These are phyloP conservation scores for Buphagus erythrorhynchus DNA, from an alignment of 2,797 vertebrate genomes.

Conservation along the genomic window DNA sequence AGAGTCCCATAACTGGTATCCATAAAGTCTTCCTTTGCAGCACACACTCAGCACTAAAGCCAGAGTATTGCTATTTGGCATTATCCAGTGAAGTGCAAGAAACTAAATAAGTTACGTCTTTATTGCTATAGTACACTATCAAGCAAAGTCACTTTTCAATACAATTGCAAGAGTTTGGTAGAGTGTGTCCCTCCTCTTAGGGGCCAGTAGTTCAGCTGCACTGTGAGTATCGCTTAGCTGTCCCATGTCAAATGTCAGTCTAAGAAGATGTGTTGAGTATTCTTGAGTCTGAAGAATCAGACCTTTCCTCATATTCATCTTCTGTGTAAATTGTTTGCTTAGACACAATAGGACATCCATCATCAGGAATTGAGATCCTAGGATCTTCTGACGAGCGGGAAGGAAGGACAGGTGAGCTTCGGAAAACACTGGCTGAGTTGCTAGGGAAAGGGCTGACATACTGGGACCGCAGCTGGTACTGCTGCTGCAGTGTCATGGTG, in stretches of 20 bases:
- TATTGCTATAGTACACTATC: slow-evolving; percentile 76
- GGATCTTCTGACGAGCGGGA: slow-evolving; percentile 86
- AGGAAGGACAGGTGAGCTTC: slow-evolving; percentile 87
- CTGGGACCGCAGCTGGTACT: slow-evolving; percentile 95
- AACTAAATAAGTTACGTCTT: slow-evolving; percentile 80
- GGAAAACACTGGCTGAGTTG: slow-evolving; percentile 84
- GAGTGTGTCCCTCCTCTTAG: neutral
- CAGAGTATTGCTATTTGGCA: slow-evolving; percentile 81
- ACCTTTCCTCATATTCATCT: slow-evolving; percentile 94
- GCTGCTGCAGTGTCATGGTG: slow-evolving; percentile 96
- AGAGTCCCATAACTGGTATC: slow-evolving; percentile 38
- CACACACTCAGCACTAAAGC: slow-evolving; percentile 76
- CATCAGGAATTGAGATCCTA: slow-evolving; percentile 87
- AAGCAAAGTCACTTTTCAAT: slow-evolving; percentile 68
- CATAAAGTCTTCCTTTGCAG: slow-evolving; percentile 55
- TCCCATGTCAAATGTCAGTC: neutral
- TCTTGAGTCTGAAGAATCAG: slow-evolving; percentile 94
- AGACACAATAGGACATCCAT: slow-evolving; percentile 84
- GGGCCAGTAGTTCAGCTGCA: slow-evolving; percentile 35
- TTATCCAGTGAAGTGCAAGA: slow-evolving; percentile 83
- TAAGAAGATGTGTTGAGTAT: slow-evolving; percentile 91
- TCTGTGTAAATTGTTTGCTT: slow-evolving; percentile 92
- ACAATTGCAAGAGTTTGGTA: slow-evolving; percentile 37
- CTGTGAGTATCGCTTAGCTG: slow-evolving; percentile 12
- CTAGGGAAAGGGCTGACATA: slow-evolving; percentile 91